Evolutionary conservation across 2,113 vertebrate species (phyloP).

Genomic region (Pomatostomus ruficeps): DNA sequence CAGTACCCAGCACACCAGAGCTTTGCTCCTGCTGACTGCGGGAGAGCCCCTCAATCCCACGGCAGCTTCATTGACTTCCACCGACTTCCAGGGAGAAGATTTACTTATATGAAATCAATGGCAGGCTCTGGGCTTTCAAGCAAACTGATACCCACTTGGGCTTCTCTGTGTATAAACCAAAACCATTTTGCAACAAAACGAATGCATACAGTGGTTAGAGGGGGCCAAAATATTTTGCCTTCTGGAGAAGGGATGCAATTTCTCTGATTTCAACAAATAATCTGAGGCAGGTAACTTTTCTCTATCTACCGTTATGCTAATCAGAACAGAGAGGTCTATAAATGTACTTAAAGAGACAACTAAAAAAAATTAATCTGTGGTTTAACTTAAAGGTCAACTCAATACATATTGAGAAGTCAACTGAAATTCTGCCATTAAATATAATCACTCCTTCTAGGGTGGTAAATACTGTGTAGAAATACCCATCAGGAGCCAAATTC

Average conservation of each 20-base stretch:
- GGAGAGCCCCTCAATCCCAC: not conserved
- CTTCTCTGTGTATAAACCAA: conserved; percentile 21
- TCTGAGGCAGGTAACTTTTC: not conserved
- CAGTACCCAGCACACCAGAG: not conserved
- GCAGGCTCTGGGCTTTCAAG: not conserved
- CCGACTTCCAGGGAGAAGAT: not conserved
- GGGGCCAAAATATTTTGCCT: conserved; percentile 33
- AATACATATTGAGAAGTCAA: conserved; percentile 63
- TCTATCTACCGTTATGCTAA: not conserved
- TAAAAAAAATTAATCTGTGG: conserved; percentile 56
- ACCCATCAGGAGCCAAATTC: not conserved
- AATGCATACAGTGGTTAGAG: not conserved
- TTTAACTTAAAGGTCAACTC: conserved; percentile 63
- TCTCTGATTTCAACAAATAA: conserved; percentile 26
- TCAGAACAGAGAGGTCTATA: conserved; percentile 49
- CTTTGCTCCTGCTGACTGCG: not conserved
- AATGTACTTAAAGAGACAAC: conserved; percentile 48
- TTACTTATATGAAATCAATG: conserved; percentile 38
- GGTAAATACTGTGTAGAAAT: conserved; percentile 30
- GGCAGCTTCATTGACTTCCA: not conserved
- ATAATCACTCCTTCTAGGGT: conserved; percentile 37
- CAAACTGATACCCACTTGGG: conserved; percentile 28
- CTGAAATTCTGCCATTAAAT: conserved; percentile 53
- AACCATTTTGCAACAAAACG: not conserved
- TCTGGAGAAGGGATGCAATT: not conserved